Evolutionary conservation across 2,113 vertebrate genomes (phyloP).

Genomic region (Pelecanoides urinatrix): DNA sequence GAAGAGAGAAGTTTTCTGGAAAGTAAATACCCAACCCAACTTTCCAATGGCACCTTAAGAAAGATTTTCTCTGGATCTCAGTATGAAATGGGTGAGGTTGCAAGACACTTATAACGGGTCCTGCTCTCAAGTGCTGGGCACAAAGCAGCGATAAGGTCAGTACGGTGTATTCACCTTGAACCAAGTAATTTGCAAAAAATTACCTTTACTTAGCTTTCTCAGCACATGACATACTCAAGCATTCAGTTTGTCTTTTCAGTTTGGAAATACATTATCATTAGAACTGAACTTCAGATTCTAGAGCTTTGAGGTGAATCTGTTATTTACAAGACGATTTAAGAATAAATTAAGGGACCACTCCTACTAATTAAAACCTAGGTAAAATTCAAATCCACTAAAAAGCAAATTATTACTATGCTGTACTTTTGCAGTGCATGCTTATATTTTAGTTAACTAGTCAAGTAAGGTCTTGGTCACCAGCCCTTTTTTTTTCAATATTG

Average conservation of each 20-base stretch:
- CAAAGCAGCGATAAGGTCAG: neutral
- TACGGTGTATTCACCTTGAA: fast-evolving
- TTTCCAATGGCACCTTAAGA: neutral
- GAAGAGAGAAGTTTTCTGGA: neutral
- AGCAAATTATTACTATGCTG: neutral
- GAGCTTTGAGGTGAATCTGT: neutral
- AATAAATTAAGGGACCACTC: neutral
- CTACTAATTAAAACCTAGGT: neutral
- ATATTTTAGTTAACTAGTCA: neutral
- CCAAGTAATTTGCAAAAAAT: neutral
- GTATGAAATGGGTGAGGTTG: neutral
- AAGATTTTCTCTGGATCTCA: neutral
- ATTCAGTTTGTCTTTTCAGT: neutral
- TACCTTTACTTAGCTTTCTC: neutral
- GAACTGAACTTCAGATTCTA: neutral
- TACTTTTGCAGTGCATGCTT: neutral
- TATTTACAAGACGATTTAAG: neutral
- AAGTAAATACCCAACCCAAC: neutral
- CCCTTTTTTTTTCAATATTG: neutral
- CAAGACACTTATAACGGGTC: neutral
- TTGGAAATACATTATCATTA: neutral
- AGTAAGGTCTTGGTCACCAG: neutral
- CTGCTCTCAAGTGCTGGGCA: neutral
- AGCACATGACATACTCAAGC: neutral
- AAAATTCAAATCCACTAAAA: neutral